Evolutionary conservation across 2,888 invertebrate genomes (phyloP).

Genomic region (Junonia oenone): DNA sequence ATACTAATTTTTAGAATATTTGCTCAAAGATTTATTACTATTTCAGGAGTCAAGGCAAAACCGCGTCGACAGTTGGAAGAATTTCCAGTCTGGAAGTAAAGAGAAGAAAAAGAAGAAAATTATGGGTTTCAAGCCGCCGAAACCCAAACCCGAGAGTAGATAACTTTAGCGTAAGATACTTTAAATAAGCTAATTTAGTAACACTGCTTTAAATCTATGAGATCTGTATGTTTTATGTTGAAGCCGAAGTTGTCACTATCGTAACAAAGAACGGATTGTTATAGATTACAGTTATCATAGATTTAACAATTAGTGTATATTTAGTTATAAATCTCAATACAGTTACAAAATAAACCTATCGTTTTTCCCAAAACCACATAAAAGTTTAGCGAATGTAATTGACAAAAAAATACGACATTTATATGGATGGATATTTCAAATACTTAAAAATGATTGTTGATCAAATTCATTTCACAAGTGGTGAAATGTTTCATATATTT

Average conservation of each 20-base stretch:
- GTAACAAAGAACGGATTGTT: background rate
- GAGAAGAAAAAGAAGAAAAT: constrained; percentile 87
- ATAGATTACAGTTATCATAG: constrained; percentile 1
- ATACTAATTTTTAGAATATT: background rate
- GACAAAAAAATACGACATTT: too few relatives aligned
- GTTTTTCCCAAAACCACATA: too few relatives aligned
- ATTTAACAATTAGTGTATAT: background rate
- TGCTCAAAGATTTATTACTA: background rate
- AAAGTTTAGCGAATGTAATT: too few relatives aligned
- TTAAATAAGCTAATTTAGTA: constrained; percentile 1
- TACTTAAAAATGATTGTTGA: too few relatives aligned
- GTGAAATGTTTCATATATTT: too few relatives aligned
- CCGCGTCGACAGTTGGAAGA: constrained; percentile 95
- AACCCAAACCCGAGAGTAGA: constrained; percentile 95
- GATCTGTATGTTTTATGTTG: constrained; percentile 8
- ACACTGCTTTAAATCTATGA: constrained; percentile 2
- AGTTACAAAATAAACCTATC: too few relatives aligned
- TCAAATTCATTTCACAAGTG: too few relatives aligned
- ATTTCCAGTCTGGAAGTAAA: constrained; percentile 87
- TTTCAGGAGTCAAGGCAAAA: constrained; percentile 92
- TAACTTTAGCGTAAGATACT: constrained; percentile 62
- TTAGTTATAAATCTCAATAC: background rate
- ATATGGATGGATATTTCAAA: too few relatives aligned
- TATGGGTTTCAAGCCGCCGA: constrained; percentile 93
- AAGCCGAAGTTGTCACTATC: background rate